Conservation (phyloP, 2,797 vertebrate species). For the Balearica regulorum region DNA sequence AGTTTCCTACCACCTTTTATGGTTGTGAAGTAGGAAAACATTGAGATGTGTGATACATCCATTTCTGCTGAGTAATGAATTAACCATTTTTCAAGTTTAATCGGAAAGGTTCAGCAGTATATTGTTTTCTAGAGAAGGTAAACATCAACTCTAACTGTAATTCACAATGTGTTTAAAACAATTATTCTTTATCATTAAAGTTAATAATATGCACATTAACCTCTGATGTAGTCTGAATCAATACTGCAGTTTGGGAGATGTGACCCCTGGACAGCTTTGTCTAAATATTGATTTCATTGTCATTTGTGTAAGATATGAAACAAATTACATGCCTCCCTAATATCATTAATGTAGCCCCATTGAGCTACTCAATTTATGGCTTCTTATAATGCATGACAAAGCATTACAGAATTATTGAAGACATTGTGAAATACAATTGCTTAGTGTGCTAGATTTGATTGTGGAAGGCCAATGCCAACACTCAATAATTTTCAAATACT, state of each 20-base stretch:
- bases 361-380: slow-evolving; percentile 50
- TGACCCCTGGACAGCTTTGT: slow-evolving; percentile 82
- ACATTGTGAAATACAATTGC: slow-evolving; percentile 51
- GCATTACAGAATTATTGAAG: slow-evolving; percentile 56
- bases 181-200: slow-evolving; percentile 73
- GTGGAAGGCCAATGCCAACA: background rate
- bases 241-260: slow-evolving; percentile 80
- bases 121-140: slow-evolving; percentile 45
- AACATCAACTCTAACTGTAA: slow-evolving; percentile 45
- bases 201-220: slow-evolving; percentile 84
- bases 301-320: slow-evolving; percentile 88
- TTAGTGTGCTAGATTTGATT: slow-evolving; percentile 13
- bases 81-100: slow-evolving; percentile 53
- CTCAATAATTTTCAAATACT: slow-evolving; percentile 25
- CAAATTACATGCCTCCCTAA: slow-evolving; percentile 81
- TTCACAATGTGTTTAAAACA: slow-evolving; percentile 67
- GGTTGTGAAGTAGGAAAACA: background rate
- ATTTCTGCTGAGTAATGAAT: slow-evolving; percentile 33
- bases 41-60: background rate
- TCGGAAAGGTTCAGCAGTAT: slow-evolving; percentile 32
- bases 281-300: slow-evolving; percentile 88
- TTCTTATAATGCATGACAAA: slow-evolving; percentile 49
- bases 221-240: slow-evolving; percentile 79
- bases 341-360: slow-evolving; percentile 78
- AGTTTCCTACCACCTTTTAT: background rate